These are phyloP conservation scores for Scolopax bukidnonensis DNA, from an alignment of 2,797 vertebrate species.

Conservation along the genomic window DNA sequence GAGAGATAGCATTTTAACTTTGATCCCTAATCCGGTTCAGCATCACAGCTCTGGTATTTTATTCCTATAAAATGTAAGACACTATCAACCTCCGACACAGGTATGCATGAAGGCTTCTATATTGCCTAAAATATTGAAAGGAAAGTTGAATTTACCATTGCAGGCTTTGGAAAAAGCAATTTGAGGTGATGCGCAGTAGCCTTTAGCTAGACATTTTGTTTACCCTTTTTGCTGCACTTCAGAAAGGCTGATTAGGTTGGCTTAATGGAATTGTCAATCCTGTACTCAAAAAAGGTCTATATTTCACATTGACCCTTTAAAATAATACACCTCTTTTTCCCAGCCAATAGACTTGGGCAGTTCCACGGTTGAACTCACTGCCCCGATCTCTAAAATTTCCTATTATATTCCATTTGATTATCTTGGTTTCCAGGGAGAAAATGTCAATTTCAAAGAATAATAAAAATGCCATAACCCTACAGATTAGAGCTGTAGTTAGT, in stretches of 20 bases:
- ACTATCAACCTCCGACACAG: background rate
- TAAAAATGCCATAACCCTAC: background rate
- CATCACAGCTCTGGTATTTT: background rate
- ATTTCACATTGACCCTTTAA: background rate
- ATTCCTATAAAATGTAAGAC: background rate
- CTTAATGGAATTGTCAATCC: background rate
- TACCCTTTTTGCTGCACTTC: background rate
- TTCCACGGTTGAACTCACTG: background rate
- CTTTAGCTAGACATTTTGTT: background rate
- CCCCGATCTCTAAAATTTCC: background rate
- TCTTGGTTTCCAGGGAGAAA: background rate
- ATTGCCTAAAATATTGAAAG: background rate
- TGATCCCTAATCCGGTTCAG: background rate
- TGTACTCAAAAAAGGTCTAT: background rate
- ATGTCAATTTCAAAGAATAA: background rate
- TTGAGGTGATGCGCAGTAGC: background rate
- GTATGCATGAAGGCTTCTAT: background rate
- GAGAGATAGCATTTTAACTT: background rate
- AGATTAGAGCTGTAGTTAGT: background rate
- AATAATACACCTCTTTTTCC: background rate
- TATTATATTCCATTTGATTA: background rate
- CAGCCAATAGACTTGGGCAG: background rate
- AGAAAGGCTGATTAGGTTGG: background rate
- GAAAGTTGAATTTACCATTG: background rate
- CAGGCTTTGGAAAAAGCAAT: background rate